A percentile compares a stretch with the other conserved stretches of the same genome.
phyloP scores from a whole-genome alignment of 2,113 vertebrate genomes.

The Spermophilus dauricus region DNA sequence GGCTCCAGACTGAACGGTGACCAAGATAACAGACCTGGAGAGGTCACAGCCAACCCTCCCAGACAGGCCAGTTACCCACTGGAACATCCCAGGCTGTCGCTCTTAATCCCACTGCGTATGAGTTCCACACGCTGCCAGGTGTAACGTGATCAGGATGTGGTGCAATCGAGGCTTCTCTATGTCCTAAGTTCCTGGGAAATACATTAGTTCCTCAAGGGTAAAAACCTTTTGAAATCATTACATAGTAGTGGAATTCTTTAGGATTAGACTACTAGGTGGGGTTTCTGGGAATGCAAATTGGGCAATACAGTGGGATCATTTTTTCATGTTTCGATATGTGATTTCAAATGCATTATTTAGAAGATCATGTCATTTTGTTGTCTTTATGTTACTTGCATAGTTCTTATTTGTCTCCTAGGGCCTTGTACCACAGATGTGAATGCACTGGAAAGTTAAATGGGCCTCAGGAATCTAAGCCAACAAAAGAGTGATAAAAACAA shows the following conservation, averaged over 20 bases:
- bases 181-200: background rate
- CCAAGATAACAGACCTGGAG: too few relatives aligned
- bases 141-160: background rate
- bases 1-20: too few relatives aligned
- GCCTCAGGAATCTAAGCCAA: background rate
- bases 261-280: background rate
- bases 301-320: background rate
- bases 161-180: background rate
- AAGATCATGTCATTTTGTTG: background rate
- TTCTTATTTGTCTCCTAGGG: background rate
- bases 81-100: too few relatives aligned
- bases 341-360: background rate
- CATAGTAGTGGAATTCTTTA: background rate
- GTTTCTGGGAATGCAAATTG: background rate
- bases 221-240: background rate
- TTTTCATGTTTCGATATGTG: constrained; percentile 7
- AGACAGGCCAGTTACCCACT: too few relatives aligned
- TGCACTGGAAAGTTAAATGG: background rate
- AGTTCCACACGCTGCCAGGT: background rate
- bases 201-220: background rate
- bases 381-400: background rate
- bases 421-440: background rate
- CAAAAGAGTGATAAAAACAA: too few relatives aligned
- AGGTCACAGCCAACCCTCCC: too few relatives aligned
- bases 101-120: background rate